Evolutionary conservation across 2,797 vertebrate genomes (phyloP), one percentile per base, ranked within the genome.

Genomic region (Chanos chanos): DNA sequence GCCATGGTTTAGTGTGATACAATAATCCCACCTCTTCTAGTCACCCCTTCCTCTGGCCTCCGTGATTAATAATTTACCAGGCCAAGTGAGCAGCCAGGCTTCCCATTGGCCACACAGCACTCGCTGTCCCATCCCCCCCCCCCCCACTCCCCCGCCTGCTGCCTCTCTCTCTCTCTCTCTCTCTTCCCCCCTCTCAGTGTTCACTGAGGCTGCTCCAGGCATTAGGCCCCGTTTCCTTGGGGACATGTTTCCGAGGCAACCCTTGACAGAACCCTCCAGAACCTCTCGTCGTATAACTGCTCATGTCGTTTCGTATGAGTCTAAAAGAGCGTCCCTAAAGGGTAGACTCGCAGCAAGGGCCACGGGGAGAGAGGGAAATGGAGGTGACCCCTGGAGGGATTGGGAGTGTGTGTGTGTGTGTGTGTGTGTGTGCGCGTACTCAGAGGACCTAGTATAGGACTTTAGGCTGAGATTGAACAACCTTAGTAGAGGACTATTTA

Each of bases 61-160:
- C 25, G 9, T 54, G 54, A 70, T 70, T 61, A 70, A 71, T 71
- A 58, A 75, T 78, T 65, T 40, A 75, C 24, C 21, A 45, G 37
- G 63, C 43, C 28, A 13, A 48, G 44, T 39, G 31, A 43, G 45
- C 21, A 55, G 33, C 33, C 7, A 61, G 39, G 24, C 40, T 7
- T 22, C 54, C 60, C 18, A 56, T 66, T 67, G 51, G 58, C 28
- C 37, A n/a, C 36, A 39, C 31, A 3, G 4, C 15, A n/a, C 44
- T 37, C 24, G 34, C 27, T 22, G 12, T 19, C 21, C 59, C 27
- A 64, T 34, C 33, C 9, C 5, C 30, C 16, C 31, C 36, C 33
- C 18, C 3, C 47, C 36, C 22, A 28, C 47, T 25, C 27, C 13
- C 48, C 21, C 13, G 3, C 37, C 7, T 2, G 15, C 24, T 25